Conservation (phyloP, 1,140 invertebrate genomes). For the Rhopalosiphum maidis region DNA sequence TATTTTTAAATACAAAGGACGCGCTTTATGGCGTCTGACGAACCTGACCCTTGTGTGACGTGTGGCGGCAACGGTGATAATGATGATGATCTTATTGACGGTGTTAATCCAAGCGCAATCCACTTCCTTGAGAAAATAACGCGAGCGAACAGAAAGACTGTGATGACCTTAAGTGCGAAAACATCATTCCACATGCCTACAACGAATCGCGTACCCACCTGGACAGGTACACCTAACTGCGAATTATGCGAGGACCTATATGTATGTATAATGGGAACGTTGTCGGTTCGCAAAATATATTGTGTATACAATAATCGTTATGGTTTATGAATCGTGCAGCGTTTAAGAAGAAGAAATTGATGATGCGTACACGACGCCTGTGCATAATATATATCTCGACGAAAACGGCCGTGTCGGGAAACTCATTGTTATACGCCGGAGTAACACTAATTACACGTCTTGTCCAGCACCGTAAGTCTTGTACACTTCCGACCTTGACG, state of each 20-base stretch:
- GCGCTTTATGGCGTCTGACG: background rate
- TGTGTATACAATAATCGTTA: background rate
- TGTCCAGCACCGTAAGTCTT: background rate
- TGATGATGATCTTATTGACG: background rate
- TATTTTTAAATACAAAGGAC: background rate
- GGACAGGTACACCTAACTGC: background rate
- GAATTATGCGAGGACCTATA: background rate
- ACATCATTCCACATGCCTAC: background rate
- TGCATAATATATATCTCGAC: background rate
- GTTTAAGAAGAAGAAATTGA: background rate
- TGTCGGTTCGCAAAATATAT: background rate
- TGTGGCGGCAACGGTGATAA: background rate
- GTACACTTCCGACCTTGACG: background rate
- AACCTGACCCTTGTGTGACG: background rate
- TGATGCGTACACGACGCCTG: background rate
- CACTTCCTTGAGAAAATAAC: background rate
- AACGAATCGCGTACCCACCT: background rate
- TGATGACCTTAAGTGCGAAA: background rate
- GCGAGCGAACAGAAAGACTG: background rate
- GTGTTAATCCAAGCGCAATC: background rate
- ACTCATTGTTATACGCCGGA: background rate
- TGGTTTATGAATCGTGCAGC: background rate
- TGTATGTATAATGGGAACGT: background rate
- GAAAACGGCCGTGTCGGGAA: background rate
- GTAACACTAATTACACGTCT: constrained; percentile 23